These are phyloP conservation scores for Diglossa cyanea DNA, from an alignment of 2,797 vertebrate species.

Conservation along the genomic window DNA sequence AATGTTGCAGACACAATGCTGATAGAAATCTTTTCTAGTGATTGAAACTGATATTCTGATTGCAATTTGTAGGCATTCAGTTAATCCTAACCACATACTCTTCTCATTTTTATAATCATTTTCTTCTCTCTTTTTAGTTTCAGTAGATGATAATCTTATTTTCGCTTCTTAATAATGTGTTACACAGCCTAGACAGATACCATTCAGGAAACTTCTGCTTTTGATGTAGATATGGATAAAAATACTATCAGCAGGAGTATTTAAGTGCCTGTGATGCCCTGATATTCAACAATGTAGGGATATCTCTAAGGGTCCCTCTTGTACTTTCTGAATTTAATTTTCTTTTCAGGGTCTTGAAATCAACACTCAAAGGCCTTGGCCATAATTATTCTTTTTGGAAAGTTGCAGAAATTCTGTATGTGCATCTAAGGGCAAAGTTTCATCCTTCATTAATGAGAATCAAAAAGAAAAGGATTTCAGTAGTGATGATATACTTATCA, in stretches of 20 bases:
- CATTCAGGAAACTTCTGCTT: not conserved
- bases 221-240: not conserved
- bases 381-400: not conserved
- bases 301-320: not conserved
- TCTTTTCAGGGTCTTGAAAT: not conserved
- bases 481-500: not conserved
- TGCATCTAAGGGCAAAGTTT: not conserved
- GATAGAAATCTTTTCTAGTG: not conserved
- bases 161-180: not conserved
- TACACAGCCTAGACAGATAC: not conserved
- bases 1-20: not conserved
- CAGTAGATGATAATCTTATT: not conserved
- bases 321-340: not conserved
- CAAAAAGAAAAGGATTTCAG: not conserved
- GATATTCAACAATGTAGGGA: not conserved
- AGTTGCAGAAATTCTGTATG: not conserved
- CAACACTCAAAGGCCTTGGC: not conserved
- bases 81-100: not conserved
- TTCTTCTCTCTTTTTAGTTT: not conserved
- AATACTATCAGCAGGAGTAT: not conserved
- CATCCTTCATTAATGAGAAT: not conserved
- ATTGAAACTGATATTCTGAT: not conserved
- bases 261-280: not conserved
- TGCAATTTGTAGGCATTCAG: not conserved
- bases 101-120: not conserved